Evolutionary conservation across 2,113 vertebrate genomes (phyloP).

Genomic region (Lanius ludovicianus): DNA sequence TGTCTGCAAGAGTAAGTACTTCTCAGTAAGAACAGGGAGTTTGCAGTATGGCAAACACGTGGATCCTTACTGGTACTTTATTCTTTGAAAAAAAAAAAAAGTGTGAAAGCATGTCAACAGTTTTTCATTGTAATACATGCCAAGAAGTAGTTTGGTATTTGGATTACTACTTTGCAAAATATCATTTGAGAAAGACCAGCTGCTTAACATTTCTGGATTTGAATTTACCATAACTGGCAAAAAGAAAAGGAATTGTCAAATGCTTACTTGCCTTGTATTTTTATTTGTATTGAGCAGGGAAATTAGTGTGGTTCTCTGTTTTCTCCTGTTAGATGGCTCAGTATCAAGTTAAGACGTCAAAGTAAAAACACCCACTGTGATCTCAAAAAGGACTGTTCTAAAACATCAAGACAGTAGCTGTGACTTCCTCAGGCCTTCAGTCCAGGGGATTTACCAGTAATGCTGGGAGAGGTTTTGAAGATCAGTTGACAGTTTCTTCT

Average conservation of each 20-base stretch:
- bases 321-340: background rate
- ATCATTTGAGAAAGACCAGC: background rate
- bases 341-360: background rate
- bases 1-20: background rate
- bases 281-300: background rate
- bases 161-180: background rate
- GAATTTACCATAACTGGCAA: background rate
- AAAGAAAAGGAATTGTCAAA: background rate
- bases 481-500: background rate
- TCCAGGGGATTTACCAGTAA: background rate
- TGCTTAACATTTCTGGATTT: background rate
- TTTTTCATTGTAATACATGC: background rate
- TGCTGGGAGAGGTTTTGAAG: background rate
- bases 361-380: background rate
- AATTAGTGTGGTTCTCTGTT: background rate
- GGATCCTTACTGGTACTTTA: background rate
- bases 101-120: background rate
- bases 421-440: background rate
- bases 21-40: background rate
- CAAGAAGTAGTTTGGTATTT: background rate
- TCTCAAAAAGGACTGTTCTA: background rate
- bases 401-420: background rate
- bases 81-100: background rate
- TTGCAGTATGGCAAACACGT: fast-evolving
- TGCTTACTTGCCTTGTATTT: background rate